A percentile compares a stretch with the other conserved stretches of the same genome.
Evolutionary conservation across 2,888 invertebrate genomes (phyloP).

Genomic region (Platycheirus albimanus): DNA sequence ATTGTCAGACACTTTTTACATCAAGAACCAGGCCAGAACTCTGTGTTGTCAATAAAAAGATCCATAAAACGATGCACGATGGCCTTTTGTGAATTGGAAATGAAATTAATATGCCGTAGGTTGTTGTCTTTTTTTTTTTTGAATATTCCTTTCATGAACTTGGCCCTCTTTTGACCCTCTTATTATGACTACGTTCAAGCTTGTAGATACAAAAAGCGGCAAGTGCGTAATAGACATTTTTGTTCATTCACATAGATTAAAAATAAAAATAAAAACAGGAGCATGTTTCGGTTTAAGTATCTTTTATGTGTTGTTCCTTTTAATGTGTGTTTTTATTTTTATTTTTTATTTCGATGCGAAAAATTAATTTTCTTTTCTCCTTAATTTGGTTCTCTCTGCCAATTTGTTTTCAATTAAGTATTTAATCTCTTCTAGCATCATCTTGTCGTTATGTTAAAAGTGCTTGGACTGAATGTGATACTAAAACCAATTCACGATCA

Average conservation of each 20-base stretch:
- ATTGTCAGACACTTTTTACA: conserved; percentile 4
- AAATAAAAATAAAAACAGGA: conserved; percentile 3
- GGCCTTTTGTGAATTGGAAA: conserved; percentile 46
- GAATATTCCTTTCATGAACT: conserved; percentile 6
- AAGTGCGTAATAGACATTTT: conserved; percentile 9
- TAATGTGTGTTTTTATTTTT: conserved; percentile 1
- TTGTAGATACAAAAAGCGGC: not conserved
- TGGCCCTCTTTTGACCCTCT: conserved; percentile 4
- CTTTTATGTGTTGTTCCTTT: not conserved
- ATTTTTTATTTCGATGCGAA: not conserved
- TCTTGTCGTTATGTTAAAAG: conserved; percentile 93
- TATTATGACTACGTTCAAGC: conserved; percentile 3
- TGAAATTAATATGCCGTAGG: conserved; percentile 53
- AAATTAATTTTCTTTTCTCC: too few relatives aligned
- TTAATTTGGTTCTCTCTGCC: too few relatives aligned
- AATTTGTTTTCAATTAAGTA: too few relatives aligned
- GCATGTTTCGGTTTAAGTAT: conserved; percentile 2
- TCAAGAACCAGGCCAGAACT: conserved; percentile 22
- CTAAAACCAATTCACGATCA: conserved; percentile 91
- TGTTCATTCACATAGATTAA: not conserved
- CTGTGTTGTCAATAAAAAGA: conserved; percentile 47
- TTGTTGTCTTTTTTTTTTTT: conserved; percentile 11
- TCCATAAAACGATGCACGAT: conserved; percentile 53
- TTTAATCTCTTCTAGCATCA: conserved; percentile 79
- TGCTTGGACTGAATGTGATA: conserved; percentile 94